phyloP scores from a whole-genome alignment of 2,888 invertebrate genomes.

The Nowickia ferox region DNA sequence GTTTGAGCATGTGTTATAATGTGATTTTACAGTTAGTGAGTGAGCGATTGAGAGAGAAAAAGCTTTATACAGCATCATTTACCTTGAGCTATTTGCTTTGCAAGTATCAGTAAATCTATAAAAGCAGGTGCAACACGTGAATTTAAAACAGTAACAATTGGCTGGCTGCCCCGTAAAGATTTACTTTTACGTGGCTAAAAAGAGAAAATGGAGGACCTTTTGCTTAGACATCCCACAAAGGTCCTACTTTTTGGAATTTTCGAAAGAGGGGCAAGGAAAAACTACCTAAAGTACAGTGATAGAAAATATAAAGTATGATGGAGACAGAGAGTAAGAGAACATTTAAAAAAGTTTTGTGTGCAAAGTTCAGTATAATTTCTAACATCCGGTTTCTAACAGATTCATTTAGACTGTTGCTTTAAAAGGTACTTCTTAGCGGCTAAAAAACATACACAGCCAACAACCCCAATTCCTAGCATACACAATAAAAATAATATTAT shows the following conservation, averaged over 20 bases:
- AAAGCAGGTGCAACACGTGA: constrained; percentile 68
- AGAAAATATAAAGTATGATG: not conserved
- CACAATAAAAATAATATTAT: not conserved
- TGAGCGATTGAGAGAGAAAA: constrained; percentile 11
- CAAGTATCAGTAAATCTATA: constrained; percentile 58
- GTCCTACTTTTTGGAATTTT: not conserved
- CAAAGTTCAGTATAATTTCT: constrained; percentile 34
- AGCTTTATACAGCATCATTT: constrained; percentile 62
- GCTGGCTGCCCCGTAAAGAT: constrained; percentile 55
- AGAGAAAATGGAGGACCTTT: not conserved
- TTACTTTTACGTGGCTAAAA: constrained; percentile 27
- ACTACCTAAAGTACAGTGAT: not conserved
- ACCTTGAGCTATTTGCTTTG: constrained; percentile 45
- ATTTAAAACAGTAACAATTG: constrained; percentile 68
- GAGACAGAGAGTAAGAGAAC: not conserved
- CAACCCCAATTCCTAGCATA: not conserved
- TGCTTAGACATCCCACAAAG: not conserved
- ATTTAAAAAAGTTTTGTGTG: not conserved
- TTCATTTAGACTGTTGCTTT: constrained; percentile 59
- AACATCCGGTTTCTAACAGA: constrained; percentile 54
- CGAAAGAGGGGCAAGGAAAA: constrained; percentile 1
- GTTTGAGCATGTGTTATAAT: not conserved
- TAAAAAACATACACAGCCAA: constrained; percentile 9
- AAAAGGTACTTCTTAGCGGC: constrained; percentile 58
- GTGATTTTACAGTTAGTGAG: constrained; percentile 21